Percentiles rank a stretch among this genome's conserved stretches.
Conservation (phyloP, 2,113 vertebrate genomes). For the Piprites chloris region DNA sequence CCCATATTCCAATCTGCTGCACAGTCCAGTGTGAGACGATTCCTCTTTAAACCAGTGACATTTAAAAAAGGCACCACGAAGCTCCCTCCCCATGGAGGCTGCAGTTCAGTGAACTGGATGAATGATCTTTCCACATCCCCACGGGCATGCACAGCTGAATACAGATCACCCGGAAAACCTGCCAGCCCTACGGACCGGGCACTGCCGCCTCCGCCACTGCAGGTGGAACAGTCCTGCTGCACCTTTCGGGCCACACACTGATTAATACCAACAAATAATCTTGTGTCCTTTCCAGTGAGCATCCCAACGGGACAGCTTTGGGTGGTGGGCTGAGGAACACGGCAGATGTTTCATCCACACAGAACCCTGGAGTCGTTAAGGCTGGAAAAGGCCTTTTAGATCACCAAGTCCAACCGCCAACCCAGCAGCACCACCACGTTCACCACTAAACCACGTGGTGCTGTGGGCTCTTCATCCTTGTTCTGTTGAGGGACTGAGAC, state of each 20-base stretch:
- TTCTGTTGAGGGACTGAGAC: not conserved
- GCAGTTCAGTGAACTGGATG: slow-evolving; percentile 54
- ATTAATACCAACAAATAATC: not conserved
- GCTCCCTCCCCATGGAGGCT: not conserved
- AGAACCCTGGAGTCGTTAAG: not conserved
- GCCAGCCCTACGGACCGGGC: not conserved
- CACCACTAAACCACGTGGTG: not conserved
- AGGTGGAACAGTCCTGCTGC: not conserved
- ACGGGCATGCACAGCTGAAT: slow-evolving; percentile 15
- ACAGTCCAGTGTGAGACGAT: not conserved
- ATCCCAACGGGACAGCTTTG: not conserved
- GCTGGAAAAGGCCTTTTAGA: not conserved
- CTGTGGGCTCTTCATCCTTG: not conserved
- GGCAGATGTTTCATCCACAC: not conserved
- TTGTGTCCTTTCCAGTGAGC: not conserved
- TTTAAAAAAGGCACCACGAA: not conserved
- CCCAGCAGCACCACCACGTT: not conserved
- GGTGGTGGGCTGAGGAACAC: not conserved
- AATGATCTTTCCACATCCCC: slow-evolving; percentile 43
- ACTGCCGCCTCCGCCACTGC: not conserved
- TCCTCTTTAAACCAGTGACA: slow-evolving; percentile 28
- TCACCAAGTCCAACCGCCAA: not conserved
- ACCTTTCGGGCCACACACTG: not conserved
- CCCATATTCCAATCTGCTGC: not conserved
- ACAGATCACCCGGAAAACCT: slow-evolving; percentile 36